These are phyloP conservation scores for Chrysolophus pictus DNA, from an alignment of 2,797 vertebrate genomes.

Conservation along the genomic window DNA sequence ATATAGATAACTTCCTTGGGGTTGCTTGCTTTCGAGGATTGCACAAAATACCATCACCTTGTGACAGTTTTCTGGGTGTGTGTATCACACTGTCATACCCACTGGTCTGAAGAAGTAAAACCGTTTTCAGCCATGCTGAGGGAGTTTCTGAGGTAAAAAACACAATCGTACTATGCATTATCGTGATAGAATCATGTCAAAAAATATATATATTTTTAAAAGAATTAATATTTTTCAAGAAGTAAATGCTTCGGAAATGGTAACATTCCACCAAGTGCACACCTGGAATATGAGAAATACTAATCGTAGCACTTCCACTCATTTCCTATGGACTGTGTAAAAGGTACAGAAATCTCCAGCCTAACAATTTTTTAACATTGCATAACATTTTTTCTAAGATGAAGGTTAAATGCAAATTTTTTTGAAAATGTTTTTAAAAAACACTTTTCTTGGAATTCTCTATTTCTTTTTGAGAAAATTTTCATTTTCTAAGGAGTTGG, in stretches of 20 bases:
- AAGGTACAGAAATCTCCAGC: conserved; percentile 5
- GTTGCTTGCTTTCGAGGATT: neutral
- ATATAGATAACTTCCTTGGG: neutral
- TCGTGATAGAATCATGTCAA: neutral
- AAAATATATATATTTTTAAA: neutral
- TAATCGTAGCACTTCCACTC: neutral
- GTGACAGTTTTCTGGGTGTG: neutral
- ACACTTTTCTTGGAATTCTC: accelerated
- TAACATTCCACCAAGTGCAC: neutral
- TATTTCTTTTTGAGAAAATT: neutral
- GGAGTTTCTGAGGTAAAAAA: neutral
- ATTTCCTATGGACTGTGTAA: neutral
- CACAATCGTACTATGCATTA: neutral
- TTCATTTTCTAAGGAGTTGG: neutral
- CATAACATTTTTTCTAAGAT: neutral
- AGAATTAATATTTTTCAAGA: neutral
- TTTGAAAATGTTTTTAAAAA: neutral
- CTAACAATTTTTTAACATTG: neutral
- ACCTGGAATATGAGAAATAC: neutral
- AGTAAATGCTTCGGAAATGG: neutral
- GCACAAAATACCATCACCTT: neutral
- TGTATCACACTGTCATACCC: neutral
- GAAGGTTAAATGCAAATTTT: neutral
- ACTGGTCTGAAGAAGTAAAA: neutral
- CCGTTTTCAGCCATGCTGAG: neutral